Evolutionary conservation across 2,888 invertebrate genomes (phyloP).

Genomic region (Micoletzkya japonica): DNA sequence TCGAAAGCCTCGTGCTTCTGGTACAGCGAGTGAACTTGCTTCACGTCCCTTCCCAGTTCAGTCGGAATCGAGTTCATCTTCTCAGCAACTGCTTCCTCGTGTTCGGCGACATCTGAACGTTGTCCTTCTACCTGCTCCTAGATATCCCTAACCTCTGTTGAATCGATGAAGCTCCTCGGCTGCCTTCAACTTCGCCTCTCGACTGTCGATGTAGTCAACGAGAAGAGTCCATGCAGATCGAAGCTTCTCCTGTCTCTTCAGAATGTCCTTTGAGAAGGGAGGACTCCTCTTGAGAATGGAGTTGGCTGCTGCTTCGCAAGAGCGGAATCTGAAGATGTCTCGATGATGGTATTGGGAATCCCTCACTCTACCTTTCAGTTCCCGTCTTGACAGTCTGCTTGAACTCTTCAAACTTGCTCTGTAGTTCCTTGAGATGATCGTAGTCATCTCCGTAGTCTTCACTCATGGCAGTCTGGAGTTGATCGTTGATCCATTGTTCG

Average conservation of each 20-base stretch:
- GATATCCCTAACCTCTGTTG: constrained; percentile 77
- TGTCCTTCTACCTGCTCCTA: background rate
- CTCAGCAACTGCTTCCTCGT: constrained; percentile 69
- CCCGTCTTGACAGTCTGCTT: constrained; percentile 87
- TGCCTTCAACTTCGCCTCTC: constrained; percentile 84
- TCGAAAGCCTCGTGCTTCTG: constrained; percentile 89
- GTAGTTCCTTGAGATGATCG: constrained; percentile 70
- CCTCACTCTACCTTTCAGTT: constrained; percentile 70
- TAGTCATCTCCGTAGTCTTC: constrained; percentile 92
- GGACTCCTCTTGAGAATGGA: constrained; percentile 76
- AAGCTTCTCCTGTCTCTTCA: constrained; percentile 69
- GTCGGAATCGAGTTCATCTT: constrained; percentile 84
- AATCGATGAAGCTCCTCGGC: constrained; percentile 96
- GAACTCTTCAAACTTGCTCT: constrained; percentile 88
- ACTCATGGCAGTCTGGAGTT: constrained; percentile 82
- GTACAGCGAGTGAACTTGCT: constrained; percentile 77
- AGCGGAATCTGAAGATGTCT: constrained; percentile 74
- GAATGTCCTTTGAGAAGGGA: constrained; percentile 82
- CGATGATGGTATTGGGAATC: background rate
- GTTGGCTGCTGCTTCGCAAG: constrained; percentile 85
- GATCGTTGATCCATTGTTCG: constrained; percentile 83
- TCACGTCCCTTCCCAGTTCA: constrained; percentile 78
- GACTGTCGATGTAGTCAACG: constrained; percentile 81
- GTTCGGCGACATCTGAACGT: constrained; percentile 50
- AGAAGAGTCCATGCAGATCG: constrained; percentile 79